These are phyloP conservation scores for Zaprionus africanus DNA, from an alignment of 1,140 invertebrate species.

Conservation along the genomic window DNA sequence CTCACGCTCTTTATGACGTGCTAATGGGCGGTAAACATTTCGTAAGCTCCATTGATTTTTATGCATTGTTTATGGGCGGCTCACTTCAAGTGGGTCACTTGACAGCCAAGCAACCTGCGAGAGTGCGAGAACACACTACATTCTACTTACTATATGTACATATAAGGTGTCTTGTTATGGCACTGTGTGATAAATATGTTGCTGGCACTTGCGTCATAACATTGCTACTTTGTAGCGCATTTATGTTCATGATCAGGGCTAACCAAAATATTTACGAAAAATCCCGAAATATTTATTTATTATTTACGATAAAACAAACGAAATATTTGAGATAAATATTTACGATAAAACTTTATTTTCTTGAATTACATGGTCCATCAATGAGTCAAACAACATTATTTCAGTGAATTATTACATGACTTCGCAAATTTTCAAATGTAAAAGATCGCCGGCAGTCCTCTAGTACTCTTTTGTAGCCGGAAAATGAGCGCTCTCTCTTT, in stretches of 20 bases:
- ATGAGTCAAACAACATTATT: no score
- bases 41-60: constrained; percentile 77
- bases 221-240: not conserved
- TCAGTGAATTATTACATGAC: no score
- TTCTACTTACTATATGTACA: not conserved
- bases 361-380: no score
- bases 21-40: constrained; percentile 80
- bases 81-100: constrained; percentile 66
- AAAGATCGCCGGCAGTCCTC: no score
- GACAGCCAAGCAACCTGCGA: constrained; percentile 9
- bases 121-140: not conserved
- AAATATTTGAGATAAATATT: no score
- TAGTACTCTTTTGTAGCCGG: no score
- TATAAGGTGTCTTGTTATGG: not conserved
- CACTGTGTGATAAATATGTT: constrained; percentile 1
- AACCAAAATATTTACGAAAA: no score
- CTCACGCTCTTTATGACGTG: constrained; percentile 53
- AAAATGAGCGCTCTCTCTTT: no score
- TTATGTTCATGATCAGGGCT: not conserved
- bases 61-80: constrained; percentile 44
- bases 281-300: no score
- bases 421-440: no score
- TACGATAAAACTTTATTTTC: no score
- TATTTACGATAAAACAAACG: no score
- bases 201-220: constrained; percentile 3